Evolutionary conservation across 2,888 invertebrate species (phyloP).

Genomic region (Ecliptopera silaceata): DNA sequence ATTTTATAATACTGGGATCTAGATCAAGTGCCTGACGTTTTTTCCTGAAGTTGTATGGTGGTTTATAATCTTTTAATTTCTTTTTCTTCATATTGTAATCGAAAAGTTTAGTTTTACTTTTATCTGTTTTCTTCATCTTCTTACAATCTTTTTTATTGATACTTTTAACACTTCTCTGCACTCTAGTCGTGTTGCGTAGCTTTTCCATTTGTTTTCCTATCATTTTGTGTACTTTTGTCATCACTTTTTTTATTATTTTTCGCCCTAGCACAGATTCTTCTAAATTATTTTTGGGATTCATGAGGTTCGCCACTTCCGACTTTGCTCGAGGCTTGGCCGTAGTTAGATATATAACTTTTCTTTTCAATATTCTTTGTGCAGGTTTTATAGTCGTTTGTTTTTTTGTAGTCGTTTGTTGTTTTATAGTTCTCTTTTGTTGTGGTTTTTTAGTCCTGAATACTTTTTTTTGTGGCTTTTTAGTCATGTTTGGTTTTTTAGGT

Average conservation of each 20-base stretch:
- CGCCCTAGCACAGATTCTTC: slow-evolving; percentile 28
- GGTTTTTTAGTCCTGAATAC: slow-evolving; percentile 1
- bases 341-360: slow-evolving; percentile 5
- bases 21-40: slow-evolving; percentile 12
- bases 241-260: slow-evolving; percentile 47
- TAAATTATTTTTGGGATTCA: slow-evolving; percentile 23
- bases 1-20: slow-evolving; percentile 6
- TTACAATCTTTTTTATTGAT: slow-evolving; percentile 11
- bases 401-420: slow-evolving; percentile 12
- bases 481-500: slow-evolving; percentile 11
- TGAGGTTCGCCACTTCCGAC: slow-evolving; percentile 8
- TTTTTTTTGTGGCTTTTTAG: slow-evolving; percentile 8
- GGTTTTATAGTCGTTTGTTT: slow-evolving; percentile 2
- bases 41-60: background rate
- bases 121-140: slow-evolving; percentile 10
- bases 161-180: slow-evolving; percentile 13
- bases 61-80: background rate
- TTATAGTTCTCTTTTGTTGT: background rate
- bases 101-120: background rate
- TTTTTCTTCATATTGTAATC: background rate
- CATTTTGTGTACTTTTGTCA: slow-evolving; percentile 48
- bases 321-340: background rate
- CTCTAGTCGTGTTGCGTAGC: slow-evolving; percentile 9
- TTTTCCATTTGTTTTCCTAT: slow-evolving; percentile 41
- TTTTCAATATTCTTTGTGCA: slow-evolving; percentile 17